A percentile compares a stretch with the other conserved stretches of the same genome.
phyloP scores from a whole-genome alignment of 2,797 vertebrate species.

The Artibeus jamaicensis region DNA sequence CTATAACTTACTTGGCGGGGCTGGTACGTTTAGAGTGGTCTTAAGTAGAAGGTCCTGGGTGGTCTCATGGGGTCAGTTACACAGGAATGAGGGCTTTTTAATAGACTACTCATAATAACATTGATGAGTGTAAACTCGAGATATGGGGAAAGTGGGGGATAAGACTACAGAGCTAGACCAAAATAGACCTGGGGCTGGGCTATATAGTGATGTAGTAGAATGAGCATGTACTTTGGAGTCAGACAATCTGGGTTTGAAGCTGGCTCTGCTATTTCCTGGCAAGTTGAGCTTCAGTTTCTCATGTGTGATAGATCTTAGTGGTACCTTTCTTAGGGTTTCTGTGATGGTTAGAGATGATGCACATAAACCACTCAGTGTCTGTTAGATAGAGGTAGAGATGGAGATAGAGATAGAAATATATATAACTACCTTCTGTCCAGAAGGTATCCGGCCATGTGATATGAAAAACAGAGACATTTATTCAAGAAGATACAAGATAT shows the following conservation, averaged over 20 bases:
- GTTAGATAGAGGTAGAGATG: neutral
- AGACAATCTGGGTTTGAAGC: neutral
- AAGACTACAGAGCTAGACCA: neutral
- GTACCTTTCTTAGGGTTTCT: neutral
- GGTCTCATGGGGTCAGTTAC: neutral
- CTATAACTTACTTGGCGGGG: neutral
- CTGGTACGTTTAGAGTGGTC: neutral
- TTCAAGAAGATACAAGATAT: neutral
- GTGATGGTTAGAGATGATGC: neutral
- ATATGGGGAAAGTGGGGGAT: neutral
- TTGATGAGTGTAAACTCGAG: neutral
- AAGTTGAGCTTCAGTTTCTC: slow-evolving; percentile 30
- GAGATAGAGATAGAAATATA: neutral
- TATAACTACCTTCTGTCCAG: neutral
- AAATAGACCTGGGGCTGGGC: neutral
- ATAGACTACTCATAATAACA: neutral
- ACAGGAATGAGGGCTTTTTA: neutral
- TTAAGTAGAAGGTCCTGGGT: neutral
- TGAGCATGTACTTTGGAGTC: neutral
- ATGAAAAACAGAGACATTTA: neutral
- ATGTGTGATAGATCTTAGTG: neutral
- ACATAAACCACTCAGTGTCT: neutral
- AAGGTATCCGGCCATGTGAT: neutral
- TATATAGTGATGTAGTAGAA: neutral
- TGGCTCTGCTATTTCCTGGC: neutral